phyloP scores from a whole-genome alignment of 1,140 invertebrate species.

The Ceratitis capitata region DNA sequence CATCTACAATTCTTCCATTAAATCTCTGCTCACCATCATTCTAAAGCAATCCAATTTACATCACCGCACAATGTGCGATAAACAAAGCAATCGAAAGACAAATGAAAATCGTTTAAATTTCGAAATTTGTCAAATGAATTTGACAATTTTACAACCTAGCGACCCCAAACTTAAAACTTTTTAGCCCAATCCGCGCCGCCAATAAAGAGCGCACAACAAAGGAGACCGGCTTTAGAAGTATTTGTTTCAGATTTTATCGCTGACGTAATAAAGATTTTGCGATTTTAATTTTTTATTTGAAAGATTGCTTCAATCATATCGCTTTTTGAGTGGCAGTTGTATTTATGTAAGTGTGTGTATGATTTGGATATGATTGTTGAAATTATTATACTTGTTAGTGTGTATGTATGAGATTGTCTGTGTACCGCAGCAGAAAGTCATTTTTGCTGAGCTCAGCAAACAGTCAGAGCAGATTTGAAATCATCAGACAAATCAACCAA shows the following conservation, averaged over 20 bases:
- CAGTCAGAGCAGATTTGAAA: neutral
- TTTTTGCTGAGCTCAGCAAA: neutral
- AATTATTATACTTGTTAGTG: neutral
- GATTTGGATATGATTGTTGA: neutral
- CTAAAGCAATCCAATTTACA: no score
- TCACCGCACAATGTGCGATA: neutral
- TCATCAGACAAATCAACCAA: slow-evolving; percentile 27
- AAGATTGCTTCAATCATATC: neutral
- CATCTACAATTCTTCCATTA: no score
- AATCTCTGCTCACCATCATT: no score
- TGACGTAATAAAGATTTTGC: neutral
- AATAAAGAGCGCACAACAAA: neutral
- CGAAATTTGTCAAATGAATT: slow-evolving; percentile 34
- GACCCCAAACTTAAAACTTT: neutral
- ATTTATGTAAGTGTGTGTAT: neutral
- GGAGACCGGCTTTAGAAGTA: neutral
- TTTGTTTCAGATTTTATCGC: slow-evolving; percentile 22
- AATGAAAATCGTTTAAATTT: neutral
- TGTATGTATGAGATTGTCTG: neutral
- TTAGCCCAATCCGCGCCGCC: neutral
- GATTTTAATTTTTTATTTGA: neutral
- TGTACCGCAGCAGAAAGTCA: neutral
- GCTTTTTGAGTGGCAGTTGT: neutral
- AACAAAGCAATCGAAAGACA: neutral
- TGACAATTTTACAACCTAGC: neutral